Conservation (phyloP, 2,888 invertebrate species). For the Chesias legatella region DNA sequence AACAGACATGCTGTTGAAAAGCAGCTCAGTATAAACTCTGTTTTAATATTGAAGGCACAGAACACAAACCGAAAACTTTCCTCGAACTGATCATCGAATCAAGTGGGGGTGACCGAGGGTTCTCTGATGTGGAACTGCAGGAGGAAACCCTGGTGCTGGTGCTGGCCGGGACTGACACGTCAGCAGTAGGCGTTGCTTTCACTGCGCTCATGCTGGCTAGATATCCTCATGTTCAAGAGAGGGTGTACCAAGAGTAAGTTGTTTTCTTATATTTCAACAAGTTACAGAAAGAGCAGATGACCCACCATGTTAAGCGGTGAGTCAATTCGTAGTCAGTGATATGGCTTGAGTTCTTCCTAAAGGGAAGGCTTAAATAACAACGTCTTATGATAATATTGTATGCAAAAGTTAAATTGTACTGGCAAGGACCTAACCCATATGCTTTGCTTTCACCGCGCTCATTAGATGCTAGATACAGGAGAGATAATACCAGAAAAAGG, state of each 20-base stretch:
- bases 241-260: constrained; percentile 46
- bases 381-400: no score
- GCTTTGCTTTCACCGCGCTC: no score
- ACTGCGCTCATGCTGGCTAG: constrained; percentile 39
- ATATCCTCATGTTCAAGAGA: constrained; percentile 44
- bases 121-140: constrained; percentile 36
- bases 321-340: no score
- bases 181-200: constrained; percentile 42
- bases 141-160: constrained; percentile 46
- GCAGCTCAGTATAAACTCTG: no score
- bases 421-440: no score
- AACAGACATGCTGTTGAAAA: no score
- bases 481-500: no score
- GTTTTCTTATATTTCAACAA: background rate
- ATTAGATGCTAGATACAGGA: no score
- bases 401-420: no score
- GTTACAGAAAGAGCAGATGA: background rate
- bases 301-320: no score
- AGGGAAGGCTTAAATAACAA: no score
- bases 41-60: constrained; percentile 18
- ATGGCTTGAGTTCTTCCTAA: no score
- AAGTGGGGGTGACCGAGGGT: constrained; percentile 30
- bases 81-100: constrained; percentile 43
- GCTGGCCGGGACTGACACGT: constrained; percentile 51
- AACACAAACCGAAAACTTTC: constrained; percentile 32